A percentile compares a stretch with the other conserved stretches of the same genome.
Conservation (phyloP, 2,797 vertebrate genomes). For the Oreonectes daqikongensis region DNA sequence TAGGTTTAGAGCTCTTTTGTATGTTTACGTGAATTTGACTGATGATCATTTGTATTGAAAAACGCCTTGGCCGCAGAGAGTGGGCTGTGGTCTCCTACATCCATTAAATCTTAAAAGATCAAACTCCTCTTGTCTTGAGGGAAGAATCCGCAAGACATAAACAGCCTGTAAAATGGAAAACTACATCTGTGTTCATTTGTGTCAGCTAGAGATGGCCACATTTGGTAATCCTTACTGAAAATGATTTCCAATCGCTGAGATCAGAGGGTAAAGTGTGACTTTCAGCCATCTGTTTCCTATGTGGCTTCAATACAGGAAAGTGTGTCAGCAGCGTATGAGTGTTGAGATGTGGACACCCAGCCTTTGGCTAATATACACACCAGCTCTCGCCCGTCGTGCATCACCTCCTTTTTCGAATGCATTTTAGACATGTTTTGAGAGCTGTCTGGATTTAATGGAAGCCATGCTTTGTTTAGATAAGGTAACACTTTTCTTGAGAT, state of each 20-base stretch:
- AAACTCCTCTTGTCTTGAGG: constrained; percentile 70
- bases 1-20: background rate
- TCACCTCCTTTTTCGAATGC: constrained; percentile 42
- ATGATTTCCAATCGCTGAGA: constrained; percentile 75
- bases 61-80: constrained; percentile 73
- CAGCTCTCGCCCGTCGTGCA: constrained; percentile 41
- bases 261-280: constrained; percentile 54
- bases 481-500: constrained; percentile 4
- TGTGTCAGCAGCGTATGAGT: constrained; percentile 60
- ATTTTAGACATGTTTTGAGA: constrained; percentile 42
- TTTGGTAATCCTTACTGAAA: constrained; percentile 75
- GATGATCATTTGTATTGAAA: constrained; percentile 81
- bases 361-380: constrained; percentile 23
- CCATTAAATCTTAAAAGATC: constrained; percentile 80
- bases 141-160: constrained; percentile 80
- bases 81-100: constrained; percentile 72
- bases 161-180: constrained; percentile 83
- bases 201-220: constrained; percentile 73
- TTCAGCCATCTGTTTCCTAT: constrained; percentile 76
- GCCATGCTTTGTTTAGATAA: constrained; percentile 31
- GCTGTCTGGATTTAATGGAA: constrained; percentile 44
- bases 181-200: constrained; percentile 82
- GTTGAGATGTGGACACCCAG: constrained; percentile 61
- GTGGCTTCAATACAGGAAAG: constrained; percentile 61
- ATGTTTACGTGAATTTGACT: constrained; percentile 70